These are phyloP conservation scores for Himalopsyche japonica DNA, from an alignment of 2,888 invertebrate genomes.

Conservation along the genomic window DNA sequence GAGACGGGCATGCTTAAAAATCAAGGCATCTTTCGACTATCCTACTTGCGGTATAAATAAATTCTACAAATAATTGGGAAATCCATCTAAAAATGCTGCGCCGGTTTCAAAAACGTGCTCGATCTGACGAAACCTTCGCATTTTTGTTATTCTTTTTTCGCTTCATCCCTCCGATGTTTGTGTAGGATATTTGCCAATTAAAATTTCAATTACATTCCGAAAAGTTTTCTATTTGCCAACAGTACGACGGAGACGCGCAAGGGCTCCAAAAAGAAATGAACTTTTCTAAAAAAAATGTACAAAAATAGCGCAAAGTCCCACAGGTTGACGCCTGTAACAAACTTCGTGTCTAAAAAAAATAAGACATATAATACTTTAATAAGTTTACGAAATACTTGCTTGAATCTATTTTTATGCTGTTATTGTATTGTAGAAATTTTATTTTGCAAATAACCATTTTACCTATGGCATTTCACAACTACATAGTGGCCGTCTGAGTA, in stretches of 20 bases:
- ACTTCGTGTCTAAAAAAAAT: background rate
- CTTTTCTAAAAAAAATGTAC: background rate
- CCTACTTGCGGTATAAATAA: background rate
- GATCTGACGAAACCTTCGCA: background rate
- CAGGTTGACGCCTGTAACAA: background rate
- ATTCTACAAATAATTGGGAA: background rate
- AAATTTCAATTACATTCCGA: conserved; percentile 30
- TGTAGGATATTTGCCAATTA: conserved; percentile 23
- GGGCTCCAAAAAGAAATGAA: background rate
- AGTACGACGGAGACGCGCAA: background rate
- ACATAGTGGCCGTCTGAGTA: no score
- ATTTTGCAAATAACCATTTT: no score
- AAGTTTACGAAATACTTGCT: no score
- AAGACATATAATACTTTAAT: background rate
- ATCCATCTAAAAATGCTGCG: background rate
- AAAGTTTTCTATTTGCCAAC: background rate
- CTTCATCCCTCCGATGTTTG: background rate
- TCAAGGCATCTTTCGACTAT: no score
- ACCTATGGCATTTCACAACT: no score
- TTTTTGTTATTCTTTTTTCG: background rate
- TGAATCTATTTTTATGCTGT: no score
- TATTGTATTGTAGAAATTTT: no score
- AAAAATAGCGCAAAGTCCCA: background rate
- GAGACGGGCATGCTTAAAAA: no score
- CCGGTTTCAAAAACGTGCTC: background rate